Base-by-base conservation (phyloP, 2,797 vertebrate genomes). In the Heteromormyrus szaboi region DNA sequence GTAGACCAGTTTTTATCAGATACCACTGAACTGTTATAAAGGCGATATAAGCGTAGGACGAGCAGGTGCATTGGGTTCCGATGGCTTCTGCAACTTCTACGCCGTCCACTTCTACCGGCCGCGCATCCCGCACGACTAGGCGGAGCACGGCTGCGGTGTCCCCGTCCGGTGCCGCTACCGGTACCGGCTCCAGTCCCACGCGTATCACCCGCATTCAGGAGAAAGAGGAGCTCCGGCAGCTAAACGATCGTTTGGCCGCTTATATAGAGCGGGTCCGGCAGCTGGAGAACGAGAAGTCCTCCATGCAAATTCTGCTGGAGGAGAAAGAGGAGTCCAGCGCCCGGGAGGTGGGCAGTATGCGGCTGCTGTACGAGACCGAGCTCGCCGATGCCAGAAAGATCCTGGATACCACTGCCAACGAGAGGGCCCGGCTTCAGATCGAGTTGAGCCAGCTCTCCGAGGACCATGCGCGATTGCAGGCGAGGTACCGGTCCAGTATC, bases 161-260 rank as follows among this genome's bases (percentile, higher is more conserved):
- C n/a, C n/a, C 91, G 1, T 86, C 85, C 85, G 37, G 76, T 81
- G 37, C 68, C 68, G 68, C 29, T 6, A 17, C 72, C 72, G 37
- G 72, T 8, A 90, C 93, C 86, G 89, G 93, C 88, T 89, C 88
- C 6, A 95, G 95, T 88, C 95, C 96, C 0, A 89, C 90, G 12
- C 92, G 94, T 37, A 62, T 94, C 12, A 93, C 92, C 89, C 96
- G 95, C 84, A 72, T 95, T 90, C 96, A 96, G 93, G 96, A 96
- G 93, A 96, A 95, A 41, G 96, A 97, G 51, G 95, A 96, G 81
- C 94, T 97, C 56, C 94, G 90, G 6, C 93, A 94, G 81, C 96
- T 97, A 25, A 97, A 97, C 85, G 96, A 97, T 93, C 96, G 96
- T n/a, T 94, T 97, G 17, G 96, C 96, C 83, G 94, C 94, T 56